Conservation (phyloP, 2,888 invertebrate genomes). For the Drosophila tripunctata region DNA sequence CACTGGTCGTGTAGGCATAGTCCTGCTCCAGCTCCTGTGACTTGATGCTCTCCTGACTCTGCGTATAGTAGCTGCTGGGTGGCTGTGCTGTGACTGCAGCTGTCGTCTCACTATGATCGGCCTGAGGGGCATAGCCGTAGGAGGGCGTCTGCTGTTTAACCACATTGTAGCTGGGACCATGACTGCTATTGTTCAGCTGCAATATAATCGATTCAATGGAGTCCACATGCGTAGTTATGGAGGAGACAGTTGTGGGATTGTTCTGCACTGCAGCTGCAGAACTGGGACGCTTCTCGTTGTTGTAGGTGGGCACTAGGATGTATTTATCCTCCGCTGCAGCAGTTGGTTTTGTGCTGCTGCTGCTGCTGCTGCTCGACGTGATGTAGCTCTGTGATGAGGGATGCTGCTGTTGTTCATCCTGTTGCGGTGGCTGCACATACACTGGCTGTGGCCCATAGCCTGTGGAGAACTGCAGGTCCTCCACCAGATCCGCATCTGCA, state of each 20-base stretch:
- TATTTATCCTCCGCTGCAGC: slow-evolving; percentile 83
- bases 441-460: slow-evolving; percentile 85
- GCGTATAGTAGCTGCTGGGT: slow-evolving; percentile 47
- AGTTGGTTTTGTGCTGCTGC: slow-evolving; percentile 30
- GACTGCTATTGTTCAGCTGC: slow-evolving; percentile 86
- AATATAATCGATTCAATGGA: slow-evolving; percentile 87
- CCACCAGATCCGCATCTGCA: slow-evolving; percentile 88
- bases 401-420: slow-evolving; percentile 42
- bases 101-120: slow-evolving; percentile 73
- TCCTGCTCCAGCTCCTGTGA: slow-evolving; percentile 52
- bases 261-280: not conserved
- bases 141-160: slow-evolving; percentile 72
- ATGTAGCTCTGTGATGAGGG: slow-evolving; percentile 85
- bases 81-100: slow-evolving; percentile 43
- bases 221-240: slow-evolving; percentile 84
- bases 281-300: slow-evolving; percentile 59
- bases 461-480: slow-evolving; percentile 85
- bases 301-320: slow-evolving; percentile 72
- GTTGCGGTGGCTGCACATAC: slow-evolving; percentile 75
- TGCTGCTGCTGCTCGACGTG: slow-evolving; percentile 28
- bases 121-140: slow-evolving; percentile 39
- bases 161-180: slow-evolving; percentile 82
- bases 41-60: slow-evolving; percentile 50
- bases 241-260: slow-evolving; percentile 78
- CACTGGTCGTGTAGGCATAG: slow-evolving; percentile 56